Evolutionary conservation across 2,797 vertebrate genomes (phyloP), one percentile per base, ranked within the genome.

Genomic region (Austrolebias charrua): DNA sequence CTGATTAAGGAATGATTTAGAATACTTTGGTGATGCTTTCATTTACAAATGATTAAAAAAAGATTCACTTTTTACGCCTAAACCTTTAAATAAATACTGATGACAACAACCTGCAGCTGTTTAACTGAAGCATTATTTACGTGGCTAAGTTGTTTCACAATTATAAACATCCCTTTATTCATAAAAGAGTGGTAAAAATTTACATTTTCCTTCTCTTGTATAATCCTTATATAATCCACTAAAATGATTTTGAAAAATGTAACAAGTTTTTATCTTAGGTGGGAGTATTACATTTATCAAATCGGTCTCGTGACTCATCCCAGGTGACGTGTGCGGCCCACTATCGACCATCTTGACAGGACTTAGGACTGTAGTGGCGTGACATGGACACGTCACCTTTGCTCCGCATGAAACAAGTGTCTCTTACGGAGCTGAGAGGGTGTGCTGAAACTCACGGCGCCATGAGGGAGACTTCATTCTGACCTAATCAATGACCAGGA

Each of bases 281-380:
- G 5, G 15, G 20, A 42, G 60, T 15, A 54, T 16, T 2, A 14
- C 1, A 31, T 2, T 5, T 76, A 47, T 6, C 48, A 45, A 18
- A 43, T 61, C 57, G 66, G 29, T 72, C 79, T 74, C 77, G 46
- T 49, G 12, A 63, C 60, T 15, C 31, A 40, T 48, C 28, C 24
- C 7, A 0, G 84, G 43, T 89, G 88, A 93, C 68, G 85, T 93
- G 92, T 89, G 85, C 70, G 61, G 55, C 50, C 55, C 54, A 47
- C 77, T 90, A 47, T 84, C 76, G 89, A 79, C 85, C 67, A 66
- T 54, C 55, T 63, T 58, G 44, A 60, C 14, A 44, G 84, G 72
- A 93, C 90, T 90, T 89, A 69, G 88, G 85, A 91, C 89, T 75
- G 38, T 66, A 61, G 69, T 33, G 54, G 59, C 74, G 66, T 69